Evolutionary conservation across 2,888 invertebrate genomes (phyloP), one percentile per base, ranked within the genome.

Genomic region (Andrena dorsata): DNA sequence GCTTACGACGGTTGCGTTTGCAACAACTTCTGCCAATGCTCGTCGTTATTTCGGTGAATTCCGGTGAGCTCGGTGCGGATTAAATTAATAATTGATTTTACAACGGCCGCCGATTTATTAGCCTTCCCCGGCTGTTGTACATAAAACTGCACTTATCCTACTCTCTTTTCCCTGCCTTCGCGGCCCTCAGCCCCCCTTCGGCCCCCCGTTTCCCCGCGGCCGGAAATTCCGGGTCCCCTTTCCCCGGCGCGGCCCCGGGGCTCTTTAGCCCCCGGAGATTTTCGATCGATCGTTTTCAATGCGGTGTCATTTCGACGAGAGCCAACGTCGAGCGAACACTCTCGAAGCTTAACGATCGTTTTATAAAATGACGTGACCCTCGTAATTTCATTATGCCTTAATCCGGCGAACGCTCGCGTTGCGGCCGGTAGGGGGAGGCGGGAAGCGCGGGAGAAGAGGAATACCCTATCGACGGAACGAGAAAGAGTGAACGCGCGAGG

Each of bases 361-460:
- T 85, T 85, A 85, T 78, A 78, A 83, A 85, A 86, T 83, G 85
- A 83, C 81, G 71, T 53, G 76, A 73, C 75, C 63, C 82, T 77
- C 75, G 80, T 86, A 85, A 86, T 84, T 84, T 85, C 76, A 73
- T 84, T 82, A 82, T 77, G 73, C 82, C 74, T 86, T 82, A 76
- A 84, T 86, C 79, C 86, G 75, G 80, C 80, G 82, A 76, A 84
- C 76, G 78, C 69, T 74, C 80, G 70, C 68, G 47, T 71, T 65
- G 56, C 35, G 75, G 63, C 58, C 47, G 61, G 69, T 7, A 53
- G 70, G 2, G 41, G 8, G 30, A 8, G 49, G n/a, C 23, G 61
- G 7, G 47, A 3, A 35, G 58, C 26, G 56, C 53, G 69, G 56
- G 60, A 10, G 47, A 70, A 60, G 53, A 56, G 13, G 26, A 30